These are phyloP conservation scores for Albula glossodonta DNA, from an alignment of 2,113 vertebrate genomes.

Conservation along the genomic window DNA sequence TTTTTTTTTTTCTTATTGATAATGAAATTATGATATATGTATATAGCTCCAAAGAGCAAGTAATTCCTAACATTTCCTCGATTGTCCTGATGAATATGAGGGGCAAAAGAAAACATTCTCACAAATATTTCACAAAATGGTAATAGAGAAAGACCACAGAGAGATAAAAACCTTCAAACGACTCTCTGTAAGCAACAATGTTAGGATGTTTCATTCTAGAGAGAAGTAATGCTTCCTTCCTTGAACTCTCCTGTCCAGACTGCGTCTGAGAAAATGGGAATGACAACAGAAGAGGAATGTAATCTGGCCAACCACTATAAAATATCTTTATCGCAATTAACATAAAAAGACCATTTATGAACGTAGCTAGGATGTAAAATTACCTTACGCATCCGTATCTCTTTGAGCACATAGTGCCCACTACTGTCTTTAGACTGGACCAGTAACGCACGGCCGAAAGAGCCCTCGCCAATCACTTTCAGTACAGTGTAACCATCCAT, in stretches of 20 bases:
- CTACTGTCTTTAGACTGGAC: conserved; percentile 61
- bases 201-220: conserved; percentile 89
- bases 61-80: too few species aligned
- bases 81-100: not conserved
- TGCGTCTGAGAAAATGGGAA: conserved; percentile 67
- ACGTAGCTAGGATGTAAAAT: not conserved
- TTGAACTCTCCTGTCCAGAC: conserved; percentile 63
- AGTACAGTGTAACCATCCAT: conserved; percentile 81
- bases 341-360: not conserved
- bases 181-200: conserved; percentile 83
- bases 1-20: not conserved
- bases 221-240: conserved; percentile 83
- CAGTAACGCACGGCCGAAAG: conserved; percentile 83
- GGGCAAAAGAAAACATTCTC: not conserved
- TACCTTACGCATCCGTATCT: conserved; percentile 88
- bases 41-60: too few species aligned
- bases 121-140: not conserved
- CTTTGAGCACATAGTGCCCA: conserved; percentile 80
- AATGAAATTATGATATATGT: not conserved
- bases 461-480: conserved; percentile 81
- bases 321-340: conserved; percentile 65
- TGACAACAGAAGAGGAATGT: not conserved
- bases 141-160: not conserved
- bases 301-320: accelerated
- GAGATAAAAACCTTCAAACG: conserved; percentile 80